Evolutionary conservation across 64 coral and sea anemone genomes (phyloP).

Genomic region (Montipora efflorescens): DNA sequence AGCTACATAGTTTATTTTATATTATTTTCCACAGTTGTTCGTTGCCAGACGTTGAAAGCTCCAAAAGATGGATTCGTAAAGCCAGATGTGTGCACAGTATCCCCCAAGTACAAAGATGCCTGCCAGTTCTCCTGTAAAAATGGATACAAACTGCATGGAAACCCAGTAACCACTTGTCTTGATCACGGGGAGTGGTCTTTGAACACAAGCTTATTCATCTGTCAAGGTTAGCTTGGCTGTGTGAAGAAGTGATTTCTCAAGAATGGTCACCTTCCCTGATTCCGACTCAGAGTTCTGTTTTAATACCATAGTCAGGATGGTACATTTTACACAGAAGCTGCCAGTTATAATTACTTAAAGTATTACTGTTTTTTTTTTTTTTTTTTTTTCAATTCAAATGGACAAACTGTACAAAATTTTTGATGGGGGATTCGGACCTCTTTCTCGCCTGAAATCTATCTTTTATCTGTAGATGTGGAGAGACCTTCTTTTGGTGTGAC

Average conservation of each 20-base stretch:
- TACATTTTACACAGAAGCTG: too few relatives aligned
- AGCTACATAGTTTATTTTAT: background rate
- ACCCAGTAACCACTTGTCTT: conserved; percentile 8
- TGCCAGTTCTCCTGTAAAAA: conserved; percentile 26
- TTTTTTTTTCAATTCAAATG: too few relatives aligned
- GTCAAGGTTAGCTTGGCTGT: conserved; percentile 32
- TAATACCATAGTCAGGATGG: background rate
- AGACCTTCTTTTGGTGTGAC: conserved; percentile 50
- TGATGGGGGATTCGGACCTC: background rate
- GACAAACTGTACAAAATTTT: too few relatives aligned
- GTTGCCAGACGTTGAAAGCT: background rate
- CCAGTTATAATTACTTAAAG: too few relatives aligned
- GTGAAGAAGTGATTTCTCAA: background rate
- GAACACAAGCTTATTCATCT: background rate
- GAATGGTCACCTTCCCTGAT: background rate
- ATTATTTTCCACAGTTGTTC: background rate
- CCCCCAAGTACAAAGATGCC: background rate
- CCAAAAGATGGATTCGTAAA: background rate
- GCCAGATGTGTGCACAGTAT: background rate
- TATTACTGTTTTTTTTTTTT: too few relatives aligned
- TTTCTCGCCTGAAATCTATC: background rate
- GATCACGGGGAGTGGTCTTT: conserved; percentile 23
- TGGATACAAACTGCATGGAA: conserved; percentile 22
- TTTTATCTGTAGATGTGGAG: conserved; percentile 40
- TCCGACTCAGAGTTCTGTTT: background rate